Base-by-base conservation (phyloP, 1,140 invertebrate species). In the Campodea augens region DNA sequence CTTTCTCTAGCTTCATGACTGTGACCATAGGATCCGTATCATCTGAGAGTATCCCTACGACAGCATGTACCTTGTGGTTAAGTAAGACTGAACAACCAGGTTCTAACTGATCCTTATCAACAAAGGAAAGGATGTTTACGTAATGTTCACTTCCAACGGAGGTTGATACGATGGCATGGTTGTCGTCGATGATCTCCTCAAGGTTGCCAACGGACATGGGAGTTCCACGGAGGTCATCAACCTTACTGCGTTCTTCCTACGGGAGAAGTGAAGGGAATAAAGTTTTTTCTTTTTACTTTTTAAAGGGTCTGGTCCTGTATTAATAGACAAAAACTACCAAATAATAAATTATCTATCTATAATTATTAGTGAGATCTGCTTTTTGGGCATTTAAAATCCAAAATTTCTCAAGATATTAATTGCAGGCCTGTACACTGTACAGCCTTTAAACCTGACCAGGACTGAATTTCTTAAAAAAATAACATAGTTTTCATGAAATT, bases 11-110 rank as follows among this genome's bases (percentile, higher is more conserved):
- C 64, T 99, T 99, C 96, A 99, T 99, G 0, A 99, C 96, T 24
- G 92, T 98, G 1, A 99, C 96, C 95, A 99, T 98, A 13, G 96
- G 96, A 70, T 99, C 96, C n/a, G 92, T 97, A 59, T 99, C 96
- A 70, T 99, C 96, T 27, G 87, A 85, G 21, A 99, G 63, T 0
- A 99, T 95, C 51, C 96, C 96, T 37, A 99, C 92, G 29, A 99
- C 93, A 48, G 96, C 92, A 71, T 99, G 95, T 5, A 78, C 77
- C 73, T 99, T 99, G 65, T 99, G 96, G 66, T 99, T 99, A 0
- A 99, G 68, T 0, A 99, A 66, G 15, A 99, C 96, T 15, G 95
- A 96, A 64, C 95, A 99, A 2, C 96, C 95, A 45, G 96, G 96
- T 63, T 99, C 96, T 15, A 99, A 65, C 57, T 98, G 92, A 65